Evolutionary conservation across 2,888 invertebrate species (phyloP).

Genomic region (Nipponacmea schrenckii): DNA sequence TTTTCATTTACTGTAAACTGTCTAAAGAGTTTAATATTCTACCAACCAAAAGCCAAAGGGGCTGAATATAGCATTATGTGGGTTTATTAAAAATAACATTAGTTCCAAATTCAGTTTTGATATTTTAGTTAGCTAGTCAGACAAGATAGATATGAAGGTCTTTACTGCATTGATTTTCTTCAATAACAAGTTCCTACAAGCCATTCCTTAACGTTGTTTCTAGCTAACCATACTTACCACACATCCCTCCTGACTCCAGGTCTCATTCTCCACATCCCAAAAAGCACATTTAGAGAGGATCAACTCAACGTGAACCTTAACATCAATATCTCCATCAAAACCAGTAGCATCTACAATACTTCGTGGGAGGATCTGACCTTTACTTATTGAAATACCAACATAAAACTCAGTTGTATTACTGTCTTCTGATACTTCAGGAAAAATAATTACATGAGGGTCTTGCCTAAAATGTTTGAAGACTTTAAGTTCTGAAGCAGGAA

Average conservation of each 20-base stretch:
- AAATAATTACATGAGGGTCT: constrained; percentile 12
- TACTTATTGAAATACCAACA: constrained; percentile 11
- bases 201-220: too few species aligned
- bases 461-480: not conserved
- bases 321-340: not conserved
- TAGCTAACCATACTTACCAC: constrained; percentile 3
- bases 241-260: constrained; percentile 19
- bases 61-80: too few species aligned
- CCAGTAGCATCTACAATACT: not conserved
- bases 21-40: too few species aligned
- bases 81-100: too few species aligned
- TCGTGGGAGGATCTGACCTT: not conserved
- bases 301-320: constrained; percentile 1
- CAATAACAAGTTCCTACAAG: too few species aligned
- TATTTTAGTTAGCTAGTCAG: too few species aligned
- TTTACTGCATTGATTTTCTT: too few species aligned
- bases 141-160: too few species aligned
- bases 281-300: constrained; percentile 15
- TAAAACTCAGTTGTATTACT: not conserved
- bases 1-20: too few species aligned
- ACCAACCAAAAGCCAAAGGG: too few species aligned
- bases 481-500: not conserved
- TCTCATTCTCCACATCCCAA: constrained; percentile 15
- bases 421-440: not conserved
- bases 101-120: too few species aligned